phyloP scores from a whole-genome alignment of 2,888 invertebrate species.

The Siphlonurus alternatus region DNA sequence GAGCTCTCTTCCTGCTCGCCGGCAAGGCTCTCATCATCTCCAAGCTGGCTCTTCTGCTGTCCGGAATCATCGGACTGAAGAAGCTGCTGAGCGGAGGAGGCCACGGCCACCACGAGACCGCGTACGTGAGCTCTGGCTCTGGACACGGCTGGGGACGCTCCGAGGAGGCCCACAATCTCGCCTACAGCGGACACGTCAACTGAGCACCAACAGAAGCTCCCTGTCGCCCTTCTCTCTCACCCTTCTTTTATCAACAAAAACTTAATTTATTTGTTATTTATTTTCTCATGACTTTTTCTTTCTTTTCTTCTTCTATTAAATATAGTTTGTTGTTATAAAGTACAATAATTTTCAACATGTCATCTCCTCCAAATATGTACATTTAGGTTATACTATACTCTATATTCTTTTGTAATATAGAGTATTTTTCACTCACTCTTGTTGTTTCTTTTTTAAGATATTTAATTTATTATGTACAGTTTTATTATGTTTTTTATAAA shows the following conservation, averaged over 20 bases:
- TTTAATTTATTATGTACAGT: not conserved
- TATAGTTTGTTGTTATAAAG: not conserved
- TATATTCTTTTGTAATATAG: not conserved
- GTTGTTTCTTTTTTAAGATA: no score
- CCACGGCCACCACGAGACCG: slow-evolving; percentile 42
- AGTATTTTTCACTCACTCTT: not conserved
- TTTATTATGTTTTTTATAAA: not conserved
- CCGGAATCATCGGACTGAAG: slow-evolving; percentile 71
- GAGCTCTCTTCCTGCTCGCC: slow-evolving; percentile 62
- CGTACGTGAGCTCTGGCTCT: slow-evolving; percentile 40
- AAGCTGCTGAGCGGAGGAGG: slow-evolving; percentile 44
- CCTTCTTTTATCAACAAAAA: not conserved
- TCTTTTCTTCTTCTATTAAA: not conserved
- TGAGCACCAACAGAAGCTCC: not conserved
- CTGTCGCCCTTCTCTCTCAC: not conserved
- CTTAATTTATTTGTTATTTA: not conserved
- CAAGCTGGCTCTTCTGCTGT: slow-evolving; percentile 63
- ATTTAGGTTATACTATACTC: not conserved
- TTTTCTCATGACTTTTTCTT: not conserved
- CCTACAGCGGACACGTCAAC: slow-evolving; percentile 8
- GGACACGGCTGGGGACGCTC: slow-evolving; percentile 33
- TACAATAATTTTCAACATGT: no score
- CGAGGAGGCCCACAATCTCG: slow-evolving; percentile 10
- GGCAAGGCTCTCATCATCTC: slow-evolving; percentile 76
- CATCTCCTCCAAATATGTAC: not conserved